Evolutionary conservation across 1,140 invertebrate species (phyloP), one percentile per base, ranked within the genome.

Genomic region (Sycophaga agraensis): DNA sequence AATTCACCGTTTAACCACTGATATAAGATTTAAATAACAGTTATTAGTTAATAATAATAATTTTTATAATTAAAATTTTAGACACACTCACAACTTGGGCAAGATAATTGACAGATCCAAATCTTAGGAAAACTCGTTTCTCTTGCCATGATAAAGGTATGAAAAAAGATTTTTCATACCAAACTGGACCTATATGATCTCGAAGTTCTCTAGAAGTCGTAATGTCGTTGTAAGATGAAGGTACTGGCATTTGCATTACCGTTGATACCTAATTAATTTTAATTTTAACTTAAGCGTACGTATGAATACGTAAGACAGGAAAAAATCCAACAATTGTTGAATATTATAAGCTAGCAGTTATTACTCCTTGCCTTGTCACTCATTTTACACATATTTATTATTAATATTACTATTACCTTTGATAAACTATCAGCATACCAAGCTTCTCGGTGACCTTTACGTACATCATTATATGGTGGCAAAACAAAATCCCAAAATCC

Each of bases 181-280:
- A 96, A 14, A 92, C 96, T 70, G 94, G 88, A 0, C 97, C 97
- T 7, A 98, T 87, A 80, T 98, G 94, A 78, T 99, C 94, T 19
- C 95, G 80, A 3, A 98, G 72, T 1, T 82, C 77, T 22, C 81
- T 82, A 17, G 95, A 89, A 61, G 91, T 88, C 0, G 93, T 94
- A 14, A 99, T 87, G 72, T 99, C 97, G 77, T 99, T 99, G 82
- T 93, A 99, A 68, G 94, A 97, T 0, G 93, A 88, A 0, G 97
- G 97, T 11, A 98, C 96, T 14, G 96, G 95, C 94, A 98, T 97
- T 16, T 88, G 84, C 24, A 89, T 88, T 9, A 84, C 81, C 14
- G 82, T 74, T 17, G 79, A 83, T 16, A 81, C 83, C 86, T 88
- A 22, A 8, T 45, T 45, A n/a, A 45, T 21, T n/a, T 12, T n/a